Evolutionary conservation across 2,113 vertebrate genomes (phyloP), one percentile per base, ranked within the genome.

Genomic region (Shinisaurus crocodilurus): DNA sequence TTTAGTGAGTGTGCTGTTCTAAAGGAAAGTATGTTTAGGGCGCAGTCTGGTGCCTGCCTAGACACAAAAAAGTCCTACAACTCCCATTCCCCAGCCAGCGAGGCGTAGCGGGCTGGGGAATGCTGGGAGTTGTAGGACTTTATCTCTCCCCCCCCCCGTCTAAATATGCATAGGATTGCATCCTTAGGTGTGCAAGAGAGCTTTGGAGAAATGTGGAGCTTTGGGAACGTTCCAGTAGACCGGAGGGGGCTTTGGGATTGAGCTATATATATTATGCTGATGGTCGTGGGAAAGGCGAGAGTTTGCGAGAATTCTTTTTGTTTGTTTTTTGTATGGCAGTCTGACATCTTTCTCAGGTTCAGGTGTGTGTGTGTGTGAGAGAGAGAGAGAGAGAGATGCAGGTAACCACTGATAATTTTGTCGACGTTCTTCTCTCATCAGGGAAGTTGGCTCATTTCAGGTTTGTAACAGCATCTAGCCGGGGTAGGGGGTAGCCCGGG

Each of bases 181-280:
- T n/a, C n/a, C n/a, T n/a, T 20, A 15, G n/a, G 18, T 15, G 37
- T 75, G 3, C 27, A 50, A 23, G 48, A 34, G 29, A 54, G 50
- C 10, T 32, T 48, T 3, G 45, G 43, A 37, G 74, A 8, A 20
- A 18, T 34, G 69, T 60, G 85, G 84, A 54, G 54, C 54, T 54
- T 54, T 2, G 54, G 54, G n/a, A n/a, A n/a, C n/a, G n/a, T n/a
- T n/a, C n/a, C n/a, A n/a, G n/a, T n/a, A n/a, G n/a, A n/a, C n/a
- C 2, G 6, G 7, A 8, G 93, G 86, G 89, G 57, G 76, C 88
- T 89, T 95, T 95, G 95, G 93, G 94, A 90, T 48, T 15, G n/a
- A 37, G 40, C 57, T 43, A 16, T 34, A 16, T 34, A 20, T 63
- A 60, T 27, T 54, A 43, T 43, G n/a, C 27, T 48, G 43, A 70